phyloP scores from a whole-genome alignment of 2,797 vertebrate genomes.

The Euthynnus affinis region DNA sequence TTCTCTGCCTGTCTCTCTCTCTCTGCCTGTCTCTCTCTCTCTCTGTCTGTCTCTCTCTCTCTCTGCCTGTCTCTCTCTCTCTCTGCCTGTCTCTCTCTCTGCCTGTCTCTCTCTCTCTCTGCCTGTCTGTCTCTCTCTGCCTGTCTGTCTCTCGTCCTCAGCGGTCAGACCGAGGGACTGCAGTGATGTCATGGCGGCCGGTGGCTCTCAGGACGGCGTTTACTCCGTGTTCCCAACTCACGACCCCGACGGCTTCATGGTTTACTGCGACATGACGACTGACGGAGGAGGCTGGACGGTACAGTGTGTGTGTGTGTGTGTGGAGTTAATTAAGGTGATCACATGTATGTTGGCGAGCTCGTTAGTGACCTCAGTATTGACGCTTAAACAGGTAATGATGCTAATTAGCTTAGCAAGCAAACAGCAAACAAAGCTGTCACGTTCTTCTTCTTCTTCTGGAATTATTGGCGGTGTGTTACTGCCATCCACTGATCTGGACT shows the following conservation, averaged over 20 bases:
- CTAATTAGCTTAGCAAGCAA: slow-evolving; percentile 13
- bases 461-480: too few species aligned
- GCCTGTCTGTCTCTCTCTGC: background rate
- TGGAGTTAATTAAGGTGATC: background rate
- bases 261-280: slow-evolving; percentile 95
- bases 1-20: background rate
- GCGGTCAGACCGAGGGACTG: slow-evolving; percentile 92
- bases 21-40: background rate
- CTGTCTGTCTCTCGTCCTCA: slow-evolving; percentile 52
- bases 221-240: slow-evolving; percentile 94
- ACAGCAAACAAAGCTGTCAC: slow-evolving; percentile 1
- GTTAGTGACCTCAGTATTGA: background rate
- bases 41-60: background rate
- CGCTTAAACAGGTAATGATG: background rate
- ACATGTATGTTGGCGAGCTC: background rate
- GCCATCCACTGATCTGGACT: too few species aligned
- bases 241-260: slow-evolving; percentile 91
- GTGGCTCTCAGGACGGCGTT: slow-evolving; percentile 89
- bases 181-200: slow-evolving; percentile 88
- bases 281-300: slow-evolving; percentile 97
- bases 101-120: background rate
- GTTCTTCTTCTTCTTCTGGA: background rate
- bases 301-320: background rate
- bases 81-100: too few species aligned
- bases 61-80: too few species aligned